Evolutionary conservation across 2,797 vertebrate genomes (phyloP).

Genomic region (Podargus strigoides): DNA sequence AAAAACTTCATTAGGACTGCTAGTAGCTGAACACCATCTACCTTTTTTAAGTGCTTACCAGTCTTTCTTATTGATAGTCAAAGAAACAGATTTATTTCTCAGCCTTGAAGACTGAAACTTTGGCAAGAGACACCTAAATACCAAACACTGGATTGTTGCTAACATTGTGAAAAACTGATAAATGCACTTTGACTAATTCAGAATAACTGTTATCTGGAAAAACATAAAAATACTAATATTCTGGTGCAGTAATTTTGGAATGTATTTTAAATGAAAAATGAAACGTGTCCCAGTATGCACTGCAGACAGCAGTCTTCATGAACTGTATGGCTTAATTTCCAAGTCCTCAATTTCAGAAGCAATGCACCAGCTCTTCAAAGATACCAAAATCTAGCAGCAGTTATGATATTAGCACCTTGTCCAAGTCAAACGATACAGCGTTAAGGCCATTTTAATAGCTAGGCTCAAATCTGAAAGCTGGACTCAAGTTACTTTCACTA

Average conservation of each 20-base stretch:
- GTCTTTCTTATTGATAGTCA: slow-evolving; percentile 51
- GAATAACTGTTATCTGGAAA: neutral
- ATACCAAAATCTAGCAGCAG: neutral
- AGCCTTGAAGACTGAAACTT: slow-evolving; percentile 57
- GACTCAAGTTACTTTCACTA: neutral
- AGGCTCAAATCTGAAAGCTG: neutral
- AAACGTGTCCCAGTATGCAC: neutral
- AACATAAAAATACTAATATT: slow-evolving; percentile 19
- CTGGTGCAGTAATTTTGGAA: neutral
- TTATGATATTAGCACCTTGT: neutral
- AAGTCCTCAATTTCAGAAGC: neutral
- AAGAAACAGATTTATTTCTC: slow-evolving; percentile 61
- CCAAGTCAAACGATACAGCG: neutral
- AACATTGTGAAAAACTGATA: slow-evolving; percentile 27
- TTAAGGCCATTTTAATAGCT: neutral
- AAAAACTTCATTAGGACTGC: slow-evolving; percentile 1
- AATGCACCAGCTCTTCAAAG: neutral
- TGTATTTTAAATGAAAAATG: neutral
- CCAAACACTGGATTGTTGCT: slow-evolving; percentile 26
- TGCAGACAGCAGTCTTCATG: neutral
- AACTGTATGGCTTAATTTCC: neutral
- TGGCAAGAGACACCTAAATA: slow-evolving; percentile 55
- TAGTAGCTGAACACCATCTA: neutral
- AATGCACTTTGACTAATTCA: neutral
- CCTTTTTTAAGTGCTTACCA: slow-evolving; percentile 17